phyloP scores from a whole-genome alignment of 2,797 vertebrate species.

The Hypotaenidia okinawae region DNA sequence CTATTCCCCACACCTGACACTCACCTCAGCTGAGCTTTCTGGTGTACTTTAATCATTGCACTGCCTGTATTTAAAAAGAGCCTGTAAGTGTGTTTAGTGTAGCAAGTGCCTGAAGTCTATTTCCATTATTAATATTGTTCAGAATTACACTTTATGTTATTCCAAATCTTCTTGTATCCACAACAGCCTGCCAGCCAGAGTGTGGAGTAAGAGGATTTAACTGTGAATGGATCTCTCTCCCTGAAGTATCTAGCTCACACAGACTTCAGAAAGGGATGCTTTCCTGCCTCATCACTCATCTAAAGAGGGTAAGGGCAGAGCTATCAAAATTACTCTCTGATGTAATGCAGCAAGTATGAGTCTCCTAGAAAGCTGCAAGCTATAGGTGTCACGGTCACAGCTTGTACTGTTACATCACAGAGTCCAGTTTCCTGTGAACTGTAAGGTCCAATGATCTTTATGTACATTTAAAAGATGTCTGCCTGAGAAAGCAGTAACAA shows the following conservation, averaged over 20 bases:
- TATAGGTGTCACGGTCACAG: neutral
- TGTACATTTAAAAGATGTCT: neutral
- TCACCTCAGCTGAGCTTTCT: neutral
- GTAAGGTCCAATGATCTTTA: neutral
- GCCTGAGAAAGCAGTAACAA: neutral
- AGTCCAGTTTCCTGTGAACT: neutral
- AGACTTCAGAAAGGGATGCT: neutral
- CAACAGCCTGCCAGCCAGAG: neutral
- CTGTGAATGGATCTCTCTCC: neutral
- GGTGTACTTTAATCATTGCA: neutral
- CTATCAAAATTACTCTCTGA: conserved; percentile 25
- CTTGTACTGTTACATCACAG: neutral
- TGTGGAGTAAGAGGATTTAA: neutral
- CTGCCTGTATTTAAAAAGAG: neutral
- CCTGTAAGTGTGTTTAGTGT: neutral
- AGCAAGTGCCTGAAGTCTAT: neutral
- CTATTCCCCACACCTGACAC: neutral
- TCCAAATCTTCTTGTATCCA: neutral
- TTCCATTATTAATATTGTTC: neutral
- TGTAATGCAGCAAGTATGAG: conserved; percentile 7
- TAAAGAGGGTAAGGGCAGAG: conserved; percentile 27
- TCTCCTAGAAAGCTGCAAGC: conserved; percentile 30
- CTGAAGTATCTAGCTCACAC: neutral
- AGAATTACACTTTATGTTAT: neutral
- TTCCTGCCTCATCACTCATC: conserved; percentile 9